Evolutionary conservation across 37 sponge, comb jelly and placozoan species (phyloP).

Genomic region (Agelas oroides): DNA sequence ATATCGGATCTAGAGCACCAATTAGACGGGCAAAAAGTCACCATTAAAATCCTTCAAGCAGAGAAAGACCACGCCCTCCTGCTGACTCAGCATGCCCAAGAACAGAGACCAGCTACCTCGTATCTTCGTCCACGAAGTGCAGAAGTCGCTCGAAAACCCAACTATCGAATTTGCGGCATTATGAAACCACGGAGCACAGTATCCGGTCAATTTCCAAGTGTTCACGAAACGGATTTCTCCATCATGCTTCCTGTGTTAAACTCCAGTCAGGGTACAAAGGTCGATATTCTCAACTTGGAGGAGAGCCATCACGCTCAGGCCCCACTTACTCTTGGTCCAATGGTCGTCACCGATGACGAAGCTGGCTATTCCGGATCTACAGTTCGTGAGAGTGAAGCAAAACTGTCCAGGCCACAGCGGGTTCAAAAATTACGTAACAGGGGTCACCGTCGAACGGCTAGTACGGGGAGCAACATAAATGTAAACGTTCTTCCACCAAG

Average conservation of each 20-base stretch:
- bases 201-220: too few species aligned
- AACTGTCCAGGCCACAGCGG: slow-evolving; percentile 5
- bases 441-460: slow-evolving; percentile 56
- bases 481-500: neutral
- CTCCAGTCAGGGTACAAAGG: slow-evolving; percentile 10
- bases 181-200: neutral
- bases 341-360: slow-evolving; percentile 64
- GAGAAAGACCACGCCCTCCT: slow-evolving; percentile 41
- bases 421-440: neutral
- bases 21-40: slow-evolving; percentile 18
- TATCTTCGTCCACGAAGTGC: slow-evolving; percentile 35
- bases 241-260: slow-evolving; percentile 8
- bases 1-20: slow-evolving; percentile 53
- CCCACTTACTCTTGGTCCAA: slow-evolving; percentile 28
- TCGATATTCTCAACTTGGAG: slow-evolving; percentile 47
- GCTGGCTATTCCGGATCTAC: neutral
- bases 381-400: neutral
- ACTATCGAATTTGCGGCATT: slow-evolving; percentile 21
- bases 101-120: neutral
- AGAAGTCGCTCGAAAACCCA: slow-evolving; percentile 33
- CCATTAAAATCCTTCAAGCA: slow-evolving; percentile 54
- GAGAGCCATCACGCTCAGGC: neutral
- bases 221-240: slow-evolving; percentile 10
- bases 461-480: slow-evolving; percentile 41
- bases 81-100: slow-evolving; percentile 2